Evolutionary conservation across 2,888 invertebrate genomes (phyloP), one percentile per base, ranked within the genome.

Genomic region (Spilarctia lutea): DNA sequence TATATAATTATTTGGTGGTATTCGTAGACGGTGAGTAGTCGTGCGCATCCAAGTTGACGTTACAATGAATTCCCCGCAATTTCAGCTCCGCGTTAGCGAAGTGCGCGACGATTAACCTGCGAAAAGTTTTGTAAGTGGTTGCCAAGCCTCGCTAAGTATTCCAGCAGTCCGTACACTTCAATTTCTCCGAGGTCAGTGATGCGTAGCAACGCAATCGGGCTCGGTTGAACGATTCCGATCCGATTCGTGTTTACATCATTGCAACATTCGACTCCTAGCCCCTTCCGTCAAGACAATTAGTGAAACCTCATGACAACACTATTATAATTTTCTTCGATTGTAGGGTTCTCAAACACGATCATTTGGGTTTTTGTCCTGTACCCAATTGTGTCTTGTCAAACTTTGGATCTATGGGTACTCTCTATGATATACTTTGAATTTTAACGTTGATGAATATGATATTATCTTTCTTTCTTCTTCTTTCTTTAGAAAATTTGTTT

Each of bases 201-300:
- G 95, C 95, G 93, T 94, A 86, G 89, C 94, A 87, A 92, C 89
- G 94, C 94, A 95, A 95, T 95, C 95, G 93, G 92, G 93, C 92
- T 92, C 94, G 93, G 91, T 92, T 91, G 91, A 94, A 86, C 92
- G 92, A 92, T 93, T 94, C 91, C 91, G 93, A 94, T 93, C 93
- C 91, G 92, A 94, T 94, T 94, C 91, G 91, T 90, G 88, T 86
- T 88, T 85, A 84, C 84, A 79, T 82, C 85, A 77, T 93, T 93
- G 91, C 94, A 92, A 94, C 92, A 94, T 87, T 90, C 85, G 85
- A 87, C 89, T 87, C 84, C 87, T 85, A 87, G 88, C 89, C 84
- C 87, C 92, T 92, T 93, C 91, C 91, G 90, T 86, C 88, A 83
- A 82, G 77, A 83, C 84, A 88, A 90, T 85, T 83, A 90, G 89